Conservation (phyloP, 2,888 invertebrate genomes). For the Melangyna quadrimaculata region DNA sequence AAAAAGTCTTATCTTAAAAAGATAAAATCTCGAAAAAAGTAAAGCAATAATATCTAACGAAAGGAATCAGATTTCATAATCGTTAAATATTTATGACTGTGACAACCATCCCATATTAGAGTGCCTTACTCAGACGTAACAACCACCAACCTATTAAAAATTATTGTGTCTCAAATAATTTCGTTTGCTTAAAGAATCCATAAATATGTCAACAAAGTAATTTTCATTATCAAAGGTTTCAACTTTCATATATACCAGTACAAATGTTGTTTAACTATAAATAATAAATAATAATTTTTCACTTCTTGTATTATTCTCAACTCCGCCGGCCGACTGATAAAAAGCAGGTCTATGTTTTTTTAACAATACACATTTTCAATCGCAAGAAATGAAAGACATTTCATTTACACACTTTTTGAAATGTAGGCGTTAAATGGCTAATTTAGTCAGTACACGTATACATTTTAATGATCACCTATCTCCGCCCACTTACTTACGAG, state of each 20-base stretch:
- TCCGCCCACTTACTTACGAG: no score
- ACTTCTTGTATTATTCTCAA: background rate
- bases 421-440: constrained; percentile 51
- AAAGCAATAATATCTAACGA: background rate
- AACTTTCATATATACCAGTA: no score
- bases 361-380: background rate
- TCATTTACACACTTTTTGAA: background rate
- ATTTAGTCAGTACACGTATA: constrained; percentile 20
- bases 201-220: constrained; percentile 56
- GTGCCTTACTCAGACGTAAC: background rate
- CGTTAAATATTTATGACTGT: constrained; percentile 15
- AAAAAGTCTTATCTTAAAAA: constrained; percentile 5
- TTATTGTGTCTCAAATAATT: background rate
- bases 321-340: background rate
- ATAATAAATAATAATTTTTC: background rate
- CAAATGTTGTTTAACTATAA: background rate
- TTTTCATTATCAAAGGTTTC: constrained; percentile 30
- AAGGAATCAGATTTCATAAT: constrained; percentile 2
- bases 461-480: no score
- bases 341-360: background rate
- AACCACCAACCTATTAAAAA: background rate
- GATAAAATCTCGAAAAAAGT: background rate
- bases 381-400: background rate
- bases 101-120: background rate
- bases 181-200: constrained; percentile 15